Percentiles rank a stretch among this genome's conserved stretches.
Conservation (phyloP, 2,888 invertebrate genomes). For the Monochamus alternatus region DNA sequence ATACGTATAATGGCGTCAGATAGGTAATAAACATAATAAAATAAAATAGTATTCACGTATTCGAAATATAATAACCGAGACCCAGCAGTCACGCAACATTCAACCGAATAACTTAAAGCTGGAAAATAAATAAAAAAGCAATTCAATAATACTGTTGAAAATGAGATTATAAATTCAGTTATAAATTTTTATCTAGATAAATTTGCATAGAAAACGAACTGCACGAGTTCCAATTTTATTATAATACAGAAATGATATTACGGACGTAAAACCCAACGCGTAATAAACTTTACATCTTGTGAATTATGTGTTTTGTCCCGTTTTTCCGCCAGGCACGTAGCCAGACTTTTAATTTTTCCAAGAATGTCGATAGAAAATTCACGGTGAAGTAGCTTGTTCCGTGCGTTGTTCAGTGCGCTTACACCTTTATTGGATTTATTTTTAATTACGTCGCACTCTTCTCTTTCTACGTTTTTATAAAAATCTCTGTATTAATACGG, state of each 20-base stretch:
- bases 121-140: constrained; percentile 49
- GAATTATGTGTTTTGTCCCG: constrained; percentile 44
- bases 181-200: constrained; percentile 55
- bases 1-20: constrained; percentile 23
- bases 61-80: constrained; percentile 38
- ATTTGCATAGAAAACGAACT: constrained; percentile 57
- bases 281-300: constrained; percentile 54
- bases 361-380: not conserved
- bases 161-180: constrained; percentile 56
- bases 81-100: constrained; percentile 37
- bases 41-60: constrained; percentile 40
- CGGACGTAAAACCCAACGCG: constrained; percentile 49
- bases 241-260: constrained; percentile 53
- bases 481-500: too few relatives aligned
- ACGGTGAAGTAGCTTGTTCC: not conserved
- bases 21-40: constrained; percentile 37
- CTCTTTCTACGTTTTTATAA: too few relatives aligned
- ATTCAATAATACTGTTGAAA: constrained; percentile 48
- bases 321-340: constrained; percentile 26
- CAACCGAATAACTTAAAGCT: constrained; percentile 38
- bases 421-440: not conserved
- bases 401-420: not conserved
- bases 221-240: constrained; percentile 51
- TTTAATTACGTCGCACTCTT: too few relatives aligned
- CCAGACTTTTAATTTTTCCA: not conserved